Base-by-base conservation (phyloP, 2,113 vertebrate species). In the Sylvilagus bachmani region DNA sequence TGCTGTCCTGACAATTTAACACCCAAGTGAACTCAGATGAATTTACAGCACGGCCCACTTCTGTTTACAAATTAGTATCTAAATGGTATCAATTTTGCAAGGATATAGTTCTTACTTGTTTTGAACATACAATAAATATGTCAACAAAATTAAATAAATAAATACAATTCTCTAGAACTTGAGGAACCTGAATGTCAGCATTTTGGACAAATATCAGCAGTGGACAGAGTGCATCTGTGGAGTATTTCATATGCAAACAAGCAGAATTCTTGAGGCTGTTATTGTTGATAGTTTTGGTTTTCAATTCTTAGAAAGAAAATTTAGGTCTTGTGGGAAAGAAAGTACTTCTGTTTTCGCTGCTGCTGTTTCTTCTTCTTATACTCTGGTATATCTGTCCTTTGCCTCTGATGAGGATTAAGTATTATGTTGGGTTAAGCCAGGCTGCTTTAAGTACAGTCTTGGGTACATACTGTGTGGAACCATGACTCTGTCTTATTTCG, bases 51-150 rank as follows among this genome's bases (percentile, higher is more conserved):
- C 7, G 31, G 66, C 21, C 83, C 74, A 36, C 6, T 25, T 88
- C 90, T 89, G 78, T 89, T 96, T 89, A 67, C 95, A 97, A 95
- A 95, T 94, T 51, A 93, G 78, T 51, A 33, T 90, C 80, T 36
- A 78, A 78, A 61, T 4, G 1, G 24, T 73, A 89, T 51, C 67
- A 49, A 12, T 80, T 51, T 93, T 75, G 33, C 17, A n/a, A 83
- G 31, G 1, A 66, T 77, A 94, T 79, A 10, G 11, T 61, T 79
- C 25, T 83, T 51, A 80, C 14, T 87, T 86, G 5, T 86, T 82
- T 62, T 64, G 29, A 90, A 33, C 22, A 29, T 25, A 36, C 14
- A 58, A 4, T 53, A 51, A 90, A 90, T 89, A 10, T 64, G 55
- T 16, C 19, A 19, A 2, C 14, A 58, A 58, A 58, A 58, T 58